Evolutionary conservation across 2,888 invertebrate species (phyloP), one percentile per base, ranked within the genome.

Genomic region (Macrosoma leucophasiata): DNA sequence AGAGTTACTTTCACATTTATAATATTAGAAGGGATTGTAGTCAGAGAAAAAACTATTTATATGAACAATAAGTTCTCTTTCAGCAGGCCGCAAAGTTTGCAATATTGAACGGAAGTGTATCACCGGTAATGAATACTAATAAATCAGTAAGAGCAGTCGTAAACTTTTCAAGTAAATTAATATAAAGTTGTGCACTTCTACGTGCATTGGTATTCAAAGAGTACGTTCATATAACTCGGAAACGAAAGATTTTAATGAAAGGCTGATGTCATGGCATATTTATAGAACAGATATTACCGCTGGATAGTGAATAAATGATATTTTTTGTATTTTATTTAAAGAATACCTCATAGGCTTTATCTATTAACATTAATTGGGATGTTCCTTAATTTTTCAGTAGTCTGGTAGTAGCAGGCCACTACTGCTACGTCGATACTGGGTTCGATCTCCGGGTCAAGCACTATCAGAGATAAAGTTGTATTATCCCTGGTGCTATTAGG

Each of bases 201-300:
- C 63, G 58, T 69, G 69, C 74, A 76, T 76, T 75, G 68, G 74
- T 76, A 79, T 78, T 76, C 77, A 65, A 62, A 65, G 69, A 66
- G 64, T 64, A 60, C 71, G 63, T 64, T 69, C 75, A 72, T 71
- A 72, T 70, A 74, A 75, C 65, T 62, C 61, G 66, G 69, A 71
- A 72, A 74, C 67, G 77, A 72, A 78, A 77, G 73, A 75, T 76
- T 79, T 79, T 78, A 78, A 79, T 81, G 78, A 78, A 79, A 79
- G 62, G 54, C 62, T 60, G 62, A 61, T 55, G 58, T 63, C 50
- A 47, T 39, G 33, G 36, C 45, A 55, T 41, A 38, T 55, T 29
- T 47, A 58, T 43, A 56, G 72, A 72, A 74, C 40, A 53, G 61
- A 29, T 43, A 31, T 26, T 25, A 47, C 41, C 26, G 10, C n/a